Percentiles rank a stretch among this genome's conserved stretches.
Conservation (phyloP, 1,140 invertebrate species). For the Caenorhabditis tropicalis region DNA sequence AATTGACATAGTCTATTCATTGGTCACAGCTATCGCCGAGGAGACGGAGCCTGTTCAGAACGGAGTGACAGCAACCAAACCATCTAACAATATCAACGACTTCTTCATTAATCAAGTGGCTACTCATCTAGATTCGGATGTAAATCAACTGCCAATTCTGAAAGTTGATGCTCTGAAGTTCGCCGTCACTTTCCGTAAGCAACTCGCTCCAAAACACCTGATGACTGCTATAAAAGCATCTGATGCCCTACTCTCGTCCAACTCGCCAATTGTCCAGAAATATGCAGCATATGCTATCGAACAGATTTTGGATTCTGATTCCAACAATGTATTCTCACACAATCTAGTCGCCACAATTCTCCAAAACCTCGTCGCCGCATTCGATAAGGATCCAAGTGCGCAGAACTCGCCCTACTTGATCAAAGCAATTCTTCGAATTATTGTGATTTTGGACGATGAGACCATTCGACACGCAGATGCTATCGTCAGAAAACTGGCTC, state of each 20-base stretch:
- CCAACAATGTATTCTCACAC: background rate
- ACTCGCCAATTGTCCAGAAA: slow-evolving; percentile 47
- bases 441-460: slow-evolving; percentile 50
- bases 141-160: slow-evolving; percentile 44
- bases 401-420: slow-evolving; percentile 54
- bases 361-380: slow-evolving; percentile 39
- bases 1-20: slow-evolving; percentile 42
- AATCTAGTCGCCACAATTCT: no score
- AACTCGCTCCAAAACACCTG: slow-evolving; percentile 46
- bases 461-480: slow-evolving; percentile 43
- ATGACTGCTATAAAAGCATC: slow-evolving; percentile 28
- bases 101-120: slow-evolving; percentile 48
- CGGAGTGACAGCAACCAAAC: slow-evolving; percentile 46
- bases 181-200: slow-evolving; percentile 42
- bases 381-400: slow-evolving; percentile 44
- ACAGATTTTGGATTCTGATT: background rate
- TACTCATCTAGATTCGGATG: background rate
- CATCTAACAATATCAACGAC: slow-evolving; percentile 41
- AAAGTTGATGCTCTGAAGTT: slow-evolving; percentile 53
- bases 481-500: slow-evolving; percentile 41
- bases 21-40: slow-evolving; percentile 39
- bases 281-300: slow-evolving; percentile 50
- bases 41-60: slow-evolving; percentile 41
- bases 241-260: background rate
- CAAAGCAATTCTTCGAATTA: slow-evolving; percentile 50